Percentiles rank a stretch among this genome's conserved stretches.
phyloP scores from a whole-genome alignment of 2,797 vertebrate genomes.

The Neosilurus hyrtlii region DNA sequence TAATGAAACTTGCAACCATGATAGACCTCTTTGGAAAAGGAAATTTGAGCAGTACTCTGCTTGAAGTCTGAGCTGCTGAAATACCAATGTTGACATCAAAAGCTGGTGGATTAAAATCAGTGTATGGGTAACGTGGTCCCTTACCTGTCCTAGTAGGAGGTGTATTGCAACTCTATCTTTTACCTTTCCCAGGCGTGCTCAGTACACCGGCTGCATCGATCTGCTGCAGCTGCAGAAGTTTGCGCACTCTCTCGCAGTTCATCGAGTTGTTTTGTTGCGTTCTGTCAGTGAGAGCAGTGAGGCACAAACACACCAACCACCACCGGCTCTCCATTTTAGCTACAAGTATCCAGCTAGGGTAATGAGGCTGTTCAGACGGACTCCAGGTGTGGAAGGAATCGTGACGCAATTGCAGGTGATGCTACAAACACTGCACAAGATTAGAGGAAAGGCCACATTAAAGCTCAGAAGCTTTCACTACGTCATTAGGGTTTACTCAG shows the following conservation, averaged over 20 bases:
- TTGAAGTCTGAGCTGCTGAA: not conserved
- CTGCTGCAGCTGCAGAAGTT: constrained; percentile 20
- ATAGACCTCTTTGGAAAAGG: not conserved
- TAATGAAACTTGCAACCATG: not conserved
- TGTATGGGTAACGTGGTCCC: not conserved
- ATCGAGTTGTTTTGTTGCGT: not conserved
- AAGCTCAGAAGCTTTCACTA: not conserved
- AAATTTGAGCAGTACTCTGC: not conserved
- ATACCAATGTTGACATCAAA: not conserved
- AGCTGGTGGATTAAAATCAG: not conserved
- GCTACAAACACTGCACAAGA: not conserved
- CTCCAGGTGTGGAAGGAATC: not conserved
- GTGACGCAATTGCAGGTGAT: constrained; percentile 1
- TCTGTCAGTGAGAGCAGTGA: not conserved
- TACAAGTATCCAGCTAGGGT: not conserved
- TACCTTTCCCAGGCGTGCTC: constrained; percentile 10
- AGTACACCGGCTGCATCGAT: not conserved
- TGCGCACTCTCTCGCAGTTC: constrained; percentile 11
- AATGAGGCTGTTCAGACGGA: not conserved
- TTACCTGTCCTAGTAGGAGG: not conserved
- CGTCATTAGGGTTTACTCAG: not conserved
- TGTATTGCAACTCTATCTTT: not conserved
- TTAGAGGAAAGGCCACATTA: constrained; percentile 23
- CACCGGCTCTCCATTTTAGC: not conserved
- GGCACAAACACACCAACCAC: constrained; percentile 7